These are phyloP conservation scores for Cichlasoma orientale DNA, from an alignment of 2,797 vertebrate species.

Conservation along the genomic window DNA sequence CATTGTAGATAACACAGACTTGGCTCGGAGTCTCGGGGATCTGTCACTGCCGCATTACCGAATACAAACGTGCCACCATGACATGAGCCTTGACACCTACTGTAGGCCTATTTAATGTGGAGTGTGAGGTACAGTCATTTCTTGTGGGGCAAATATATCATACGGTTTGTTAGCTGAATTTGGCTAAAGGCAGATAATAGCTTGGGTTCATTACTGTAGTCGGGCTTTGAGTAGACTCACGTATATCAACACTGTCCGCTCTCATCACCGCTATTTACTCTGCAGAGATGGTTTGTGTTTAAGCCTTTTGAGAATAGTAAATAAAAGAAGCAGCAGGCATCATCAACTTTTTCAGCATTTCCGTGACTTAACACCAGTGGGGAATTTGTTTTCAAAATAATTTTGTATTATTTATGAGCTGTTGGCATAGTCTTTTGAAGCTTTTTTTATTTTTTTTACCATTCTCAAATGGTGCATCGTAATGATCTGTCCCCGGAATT, in stretches of 20 bases:
- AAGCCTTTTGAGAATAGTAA: conserved; percentile 18
- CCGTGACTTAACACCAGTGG: conserved; percentile 21
- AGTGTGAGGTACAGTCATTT: conserved; percentile 33
- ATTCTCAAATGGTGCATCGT: conserved; percentile 1
- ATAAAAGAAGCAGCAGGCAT: conserved; percentile 6
- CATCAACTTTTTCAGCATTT: conserved; percentile 28
- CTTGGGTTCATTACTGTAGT: conserved; percentile 33
- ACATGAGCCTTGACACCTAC: conserved; percentile 58
- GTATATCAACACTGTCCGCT: conserved; percentile 23
- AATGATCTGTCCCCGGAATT: background rate
- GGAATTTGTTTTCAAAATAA: conserved; percentile 13
- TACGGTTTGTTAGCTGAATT: conserved; percentile 30
- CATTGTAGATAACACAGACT: conserved; percentile 65
- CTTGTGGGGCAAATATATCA: conserved; percentile 18
- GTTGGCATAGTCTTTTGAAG: background rate
- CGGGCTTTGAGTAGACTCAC: background rate
- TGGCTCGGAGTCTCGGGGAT: conserved; percentile 43
- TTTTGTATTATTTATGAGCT: conserved; percentile 13
- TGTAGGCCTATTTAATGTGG: conserved; percentile 31
- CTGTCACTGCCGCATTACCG: conserved; percentile 53
- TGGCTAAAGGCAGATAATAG: conserved; percentile 37
- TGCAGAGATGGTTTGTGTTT: conserved; percentile 12
- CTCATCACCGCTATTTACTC: conserved; percentile 38
- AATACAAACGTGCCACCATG: conserved; percentile 48
- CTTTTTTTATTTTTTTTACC: background rate